phyloP scores from a whole-genome alignment of 2,113 vertebrate species.

The Lucifuga dentata region DNA sequence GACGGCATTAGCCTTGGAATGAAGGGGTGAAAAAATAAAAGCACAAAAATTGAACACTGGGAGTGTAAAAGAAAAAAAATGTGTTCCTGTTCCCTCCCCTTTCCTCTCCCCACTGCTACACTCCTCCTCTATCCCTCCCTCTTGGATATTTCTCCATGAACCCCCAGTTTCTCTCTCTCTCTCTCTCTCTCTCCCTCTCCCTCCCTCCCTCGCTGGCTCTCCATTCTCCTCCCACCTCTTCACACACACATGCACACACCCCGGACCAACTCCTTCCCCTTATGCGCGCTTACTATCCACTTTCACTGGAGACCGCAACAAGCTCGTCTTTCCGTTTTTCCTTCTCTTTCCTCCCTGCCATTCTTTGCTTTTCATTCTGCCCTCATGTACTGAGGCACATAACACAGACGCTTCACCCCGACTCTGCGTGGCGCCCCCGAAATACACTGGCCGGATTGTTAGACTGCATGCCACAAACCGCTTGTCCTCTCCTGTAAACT shows the following conservation, averaged over 20 bases:
- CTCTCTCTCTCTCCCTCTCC: constrained; percentile 39
- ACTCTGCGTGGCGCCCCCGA: constrained; percentile 59
- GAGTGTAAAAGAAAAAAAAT: constrained; percentile 49
- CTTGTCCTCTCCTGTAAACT: constrained; percentile 60
- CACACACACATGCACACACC: constrained; percentile 65
- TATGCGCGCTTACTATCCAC: constrained; percentile 71
- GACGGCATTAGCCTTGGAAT: constrained; percentile 61
- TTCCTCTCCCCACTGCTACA: constrained; percentile 72
- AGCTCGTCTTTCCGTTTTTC: constrained; percentile 48
- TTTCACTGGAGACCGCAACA: constrained; percentile 70
- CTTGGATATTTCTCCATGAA: constrained; percentile 76
- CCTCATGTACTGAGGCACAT: constrained; percentile 53
- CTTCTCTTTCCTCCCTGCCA: constrained; percentile 47
- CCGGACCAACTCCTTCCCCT: constrained; percentile 71
- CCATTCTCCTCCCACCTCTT: constrained; percentile 77
- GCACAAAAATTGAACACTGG: constrained; percentile 62
- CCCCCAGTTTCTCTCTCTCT: constrained; percentile 48
- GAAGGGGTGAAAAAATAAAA: constrained; percentile 48
- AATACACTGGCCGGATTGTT: constrained; percentile 71
- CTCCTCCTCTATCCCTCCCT: constrained; percentile 81
- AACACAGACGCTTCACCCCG: constrained; percentile 42
- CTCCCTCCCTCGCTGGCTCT: constrained; percentile 51
- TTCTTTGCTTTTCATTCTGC: constrained; percentile 52
- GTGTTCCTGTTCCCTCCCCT: constrained; percentile 73
- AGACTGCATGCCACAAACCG: constrained; percentile 60